Evolutionary conservation across 2,888 invertebrate species (phyloP).

Genomic region (Lithophane socia): DNA sequence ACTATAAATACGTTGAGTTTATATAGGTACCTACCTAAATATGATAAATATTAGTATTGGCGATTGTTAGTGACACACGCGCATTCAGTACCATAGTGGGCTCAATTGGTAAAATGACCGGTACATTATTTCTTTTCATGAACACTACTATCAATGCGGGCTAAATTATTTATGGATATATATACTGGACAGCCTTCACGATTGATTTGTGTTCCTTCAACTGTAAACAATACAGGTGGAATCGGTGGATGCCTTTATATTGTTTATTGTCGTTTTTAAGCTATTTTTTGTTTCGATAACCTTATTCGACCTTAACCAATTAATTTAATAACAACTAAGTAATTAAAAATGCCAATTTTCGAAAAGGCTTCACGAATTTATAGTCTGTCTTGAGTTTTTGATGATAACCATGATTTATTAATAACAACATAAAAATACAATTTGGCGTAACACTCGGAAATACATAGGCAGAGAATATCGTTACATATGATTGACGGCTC

Average conservation of each 20-base stretch:
- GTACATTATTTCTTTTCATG: constrained; percentile 69
- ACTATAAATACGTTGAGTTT: constrained; percentile 22
- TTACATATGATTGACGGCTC: constrained; percentile 15
- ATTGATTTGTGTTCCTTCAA: constrained; percentile 49
- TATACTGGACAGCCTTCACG: constrained; percentile 47
- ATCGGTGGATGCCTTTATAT: constrained; percentile 2
- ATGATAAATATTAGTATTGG: constrained; percentile 65
- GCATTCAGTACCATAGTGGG: constrained; percentile 70
- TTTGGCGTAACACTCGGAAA: constrained; percentile 34
- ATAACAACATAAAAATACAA: constrained; percentile 38
- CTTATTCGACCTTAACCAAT: constrained; percentile 21
- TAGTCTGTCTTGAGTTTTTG: constrained; percentile 11
- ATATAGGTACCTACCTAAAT: constrained; percentile 34
- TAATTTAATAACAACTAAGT: constrained; percentile 18
- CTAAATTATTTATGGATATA: constrained; percentile 53
- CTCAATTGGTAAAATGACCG: constrained; percentile 72
- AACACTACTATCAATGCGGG: constrained; percentile 49
- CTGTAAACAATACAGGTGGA: constrained; percentile 38
- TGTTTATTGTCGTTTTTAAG: constrained; percentile 15
- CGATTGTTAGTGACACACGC: constrained; percentile 67
- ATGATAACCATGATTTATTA: constrained; percentile 4
- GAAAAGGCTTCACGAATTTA: neutral
- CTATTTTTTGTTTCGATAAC: constrained; percentile 17
- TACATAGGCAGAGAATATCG: constrained; percentile 12
- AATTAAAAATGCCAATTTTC: constrained; percentile 9